Evolutionary conservation across 2,888 invertebrate genomes (phyloP).

Genomic region (Drosophila lutescens): DNA sequence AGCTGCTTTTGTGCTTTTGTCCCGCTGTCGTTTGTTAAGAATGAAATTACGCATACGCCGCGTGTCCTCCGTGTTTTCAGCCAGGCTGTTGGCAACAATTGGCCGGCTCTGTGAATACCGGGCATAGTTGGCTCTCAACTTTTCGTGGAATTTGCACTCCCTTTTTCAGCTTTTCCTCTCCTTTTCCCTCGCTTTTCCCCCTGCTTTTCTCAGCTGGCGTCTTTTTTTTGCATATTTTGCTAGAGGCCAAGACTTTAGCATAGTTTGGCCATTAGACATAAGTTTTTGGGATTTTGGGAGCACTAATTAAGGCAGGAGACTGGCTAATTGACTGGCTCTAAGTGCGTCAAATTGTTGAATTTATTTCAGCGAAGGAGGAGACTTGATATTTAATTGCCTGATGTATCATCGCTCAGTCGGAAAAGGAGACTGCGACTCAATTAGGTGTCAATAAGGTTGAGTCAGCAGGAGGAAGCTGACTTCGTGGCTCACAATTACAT

Average conservation of each 20-base stretch:
- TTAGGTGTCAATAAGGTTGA: constrained; percentile 62
- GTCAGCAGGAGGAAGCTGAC: constrained; percentile 32
- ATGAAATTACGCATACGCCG: constrained; percentile 55
- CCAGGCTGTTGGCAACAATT: constrained; percentile 14
- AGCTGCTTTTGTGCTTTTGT: background rate
- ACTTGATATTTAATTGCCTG: background rate
- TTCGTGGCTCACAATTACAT: constrained; percentile 58
- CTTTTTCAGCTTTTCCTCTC: background rate
- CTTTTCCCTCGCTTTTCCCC: too few relatives aligned
- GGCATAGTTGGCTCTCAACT: constrained; percentile 32
- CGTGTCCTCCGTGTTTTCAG: constrained; percentile 11
- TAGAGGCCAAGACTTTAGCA: constrained; percentile 24
- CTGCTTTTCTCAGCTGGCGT: constrained; percentile 1
- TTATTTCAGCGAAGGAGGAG: background rate
- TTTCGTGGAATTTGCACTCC: constrained; percentile 8
- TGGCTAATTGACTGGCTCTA: constrained; percentile 22
- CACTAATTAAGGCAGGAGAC: constrained; percentile 49
- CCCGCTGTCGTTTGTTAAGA: background rate
- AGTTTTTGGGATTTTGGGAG: constrained; percentile 46
- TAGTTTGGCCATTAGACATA: constrained; percentile 43
- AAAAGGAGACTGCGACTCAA: constrained; percentile 47
- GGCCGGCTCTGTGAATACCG: constrained; percentile 22
- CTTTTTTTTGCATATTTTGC: constrained; percentile 38
- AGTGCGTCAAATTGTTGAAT: constrained; percentile 24
- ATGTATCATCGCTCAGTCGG: constrained; percentile 1